Evolutionary conservation across 2,888 invertebrate species (phyloP).

Genomic region (Drosophila tripunctata): DNA sequence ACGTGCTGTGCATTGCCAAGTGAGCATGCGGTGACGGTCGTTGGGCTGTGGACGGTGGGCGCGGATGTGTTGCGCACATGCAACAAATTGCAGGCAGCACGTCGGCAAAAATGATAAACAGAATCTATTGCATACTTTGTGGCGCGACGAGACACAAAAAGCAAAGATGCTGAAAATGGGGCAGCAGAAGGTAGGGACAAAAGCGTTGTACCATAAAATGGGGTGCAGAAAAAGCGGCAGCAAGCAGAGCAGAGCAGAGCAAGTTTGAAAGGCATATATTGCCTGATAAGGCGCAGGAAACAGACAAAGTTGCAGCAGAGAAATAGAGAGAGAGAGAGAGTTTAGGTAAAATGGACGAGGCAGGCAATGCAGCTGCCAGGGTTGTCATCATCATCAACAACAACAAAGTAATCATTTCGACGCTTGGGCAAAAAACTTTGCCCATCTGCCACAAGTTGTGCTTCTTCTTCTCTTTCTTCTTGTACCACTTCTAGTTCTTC

Average conservation of each 20-base stretch:
- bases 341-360: conserved; percentile 33
- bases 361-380: conserved; percentile 50
- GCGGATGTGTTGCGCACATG: conserved; percentile 37
- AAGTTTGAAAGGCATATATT: conserved; percentile 15
- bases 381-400: conserved; percentile 68
- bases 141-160: conserved; percentile 33
- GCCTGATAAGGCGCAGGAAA: conserved; percentile 49
- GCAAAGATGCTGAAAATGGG: background rate
- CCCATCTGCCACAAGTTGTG: conserved; percentile 60
- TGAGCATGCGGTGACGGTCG: background rate
- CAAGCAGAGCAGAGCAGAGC: conserved; percentile 2
- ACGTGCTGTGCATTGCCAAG: conserved; percentile 31
- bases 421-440: conserved; percentile 60
- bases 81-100: conserved; percentile 72
- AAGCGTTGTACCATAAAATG: too few relatives aligned
- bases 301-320: conserved; percentile 42
- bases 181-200: background rate
- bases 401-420: conserved; percentile 69
- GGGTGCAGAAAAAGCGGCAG: background rate
- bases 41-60: background rate
- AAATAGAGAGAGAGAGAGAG: background rate
- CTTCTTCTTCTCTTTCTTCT: conserved; percentile 7
- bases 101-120: conserved; percentile 73
- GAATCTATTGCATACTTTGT: conserved; percentile 76
- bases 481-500: conserved; percentile 2